Percentiles rank a stretch among this genome's conserved stretches.
Evolutionary conservation across 2,888 invertebrate species (phyloP).

Genomic region (Drosophila pullipes): DNA sequence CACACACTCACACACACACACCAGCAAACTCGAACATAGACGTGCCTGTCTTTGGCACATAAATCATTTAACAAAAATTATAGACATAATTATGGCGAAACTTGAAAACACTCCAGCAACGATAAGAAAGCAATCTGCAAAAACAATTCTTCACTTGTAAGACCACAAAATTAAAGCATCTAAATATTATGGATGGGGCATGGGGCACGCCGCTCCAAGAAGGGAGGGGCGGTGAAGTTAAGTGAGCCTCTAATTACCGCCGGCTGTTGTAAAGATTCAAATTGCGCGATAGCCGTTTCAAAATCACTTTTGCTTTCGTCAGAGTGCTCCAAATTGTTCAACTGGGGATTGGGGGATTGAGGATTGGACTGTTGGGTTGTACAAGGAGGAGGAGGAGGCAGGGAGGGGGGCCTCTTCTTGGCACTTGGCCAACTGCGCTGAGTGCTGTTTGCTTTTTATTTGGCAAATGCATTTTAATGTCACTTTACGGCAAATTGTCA

Average conservation of each 20-base stretch:
- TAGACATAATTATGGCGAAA: slow-evolving; percentile 53
- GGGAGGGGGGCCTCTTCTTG: slow-evolving; percentile 25
- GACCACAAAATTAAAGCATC: slow-evolving; percentile 29
- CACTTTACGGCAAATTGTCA: slow-evolving; percentile 64
- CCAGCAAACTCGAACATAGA: slow-evolving; percentile 7
- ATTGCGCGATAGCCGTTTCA: slow-evolving; percentile 46
- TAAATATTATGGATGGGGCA: not conserved
- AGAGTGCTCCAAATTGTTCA: slow-evolving; percentile 42
- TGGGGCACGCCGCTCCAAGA: not conserved
- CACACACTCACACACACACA: not conserved
- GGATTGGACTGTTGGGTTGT: not conserved
- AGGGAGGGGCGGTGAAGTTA: not conserved
- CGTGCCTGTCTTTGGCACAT: slow-evolving; percentile 24
- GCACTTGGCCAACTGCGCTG: slow-evolving; percentile 56
- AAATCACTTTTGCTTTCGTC: slow-evolving; percentile 57
- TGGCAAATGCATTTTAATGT: slow-evolving; percentile 74
- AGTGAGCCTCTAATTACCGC: slow-evolving; percentile 61
- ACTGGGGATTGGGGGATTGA: slow-evolving; percentile 18
- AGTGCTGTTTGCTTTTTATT: slow-evolving; percentile 51
- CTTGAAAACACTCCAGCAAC: not conserved
- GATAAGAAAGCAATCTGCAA: slow-evolving; percentile 21
- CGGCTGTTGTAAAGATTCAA: slow-evolving; percentile 51
- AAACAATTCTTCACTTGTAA: slow-evolving; percentile 11
- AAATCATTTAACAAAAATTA: slow-evolving; percentile 59
- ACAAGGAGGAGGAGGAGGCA: not conserved